Evolutionary conservation across 2,888 invertebrate genomes (phyloP).

Genomic region (Dolichomitus sp.): DNA sequence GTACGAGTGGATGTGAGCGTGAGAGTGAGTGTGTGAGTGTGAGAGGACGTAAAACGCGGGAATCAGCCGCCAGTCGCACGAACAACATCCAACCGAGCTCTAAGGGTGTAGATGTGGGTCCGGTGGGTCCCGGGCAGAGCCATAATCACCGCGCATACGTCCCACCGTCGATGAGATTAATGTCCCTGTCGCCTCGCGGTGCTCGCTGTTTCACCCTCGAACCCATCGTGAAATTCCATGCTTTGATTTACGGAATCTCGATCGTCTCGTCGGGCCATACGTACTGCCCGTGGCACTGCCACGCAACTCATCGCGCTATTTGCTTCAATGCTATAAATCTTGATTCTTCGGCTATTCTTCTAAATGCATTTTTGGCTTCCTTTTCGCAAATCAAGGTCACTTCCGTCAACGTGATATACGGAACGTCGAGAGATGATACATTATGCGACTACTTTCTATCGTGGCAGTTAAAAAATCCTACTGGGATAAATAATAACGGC

Average conservation of each 20-base stretch:
- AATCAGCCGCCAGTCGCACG: slow-evolving; percentile 26
- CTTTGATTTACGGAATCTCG: slow-evolving; percentile 70
- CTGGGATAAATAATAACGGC: too few relatives aligned
- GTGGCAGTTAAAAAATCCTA: too few relatives aligned
- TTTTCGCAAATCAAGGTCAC: not conserved
- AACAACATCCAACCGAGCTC: slow-evolving; percentile 25
- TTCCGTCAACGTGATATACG: not conserved
- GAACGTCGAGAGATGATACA: not conserved
- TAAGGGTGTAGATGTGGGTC: slow-evolving; percentile 50
- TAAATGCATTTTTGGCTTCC: not conserved
- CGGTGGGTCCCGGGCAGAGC: slow-evolving; percentile 72
- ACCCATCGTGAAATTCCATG: slow-evolving; percentile 65
- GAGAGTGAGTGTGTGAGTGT: not conserved
- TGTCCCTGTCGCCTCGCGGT: slow-evolving; percentile 73
- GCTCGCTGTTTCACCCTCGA: slow-evolving; percentile 63
- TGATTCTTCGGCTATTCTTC: not conserved
- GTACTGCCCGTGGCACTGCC: slow-evolving; percentile 20
- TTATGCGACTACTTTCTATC: not conserved
- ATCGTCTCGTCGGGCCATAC: slow-evolving; percentile 44
- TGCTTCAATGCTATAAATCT: slow-evolving; percentile 47
- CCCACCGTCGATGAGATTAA: slow-evolving; percentile 79
- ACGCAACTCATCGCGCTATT: slow-evolving; percentile 18
- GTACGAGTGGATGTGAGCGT: not conserved
- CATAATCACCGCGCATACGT: slow-evolving; percentile 81
- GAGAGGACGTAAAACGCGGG: slow-evolving; percentile 42